Evolutionary conservation across 2,888 invertebrate species (phyloP), one percentile per base, ranked within the genome.

Genomic region (Caenorhabditis sp.): DNA sequence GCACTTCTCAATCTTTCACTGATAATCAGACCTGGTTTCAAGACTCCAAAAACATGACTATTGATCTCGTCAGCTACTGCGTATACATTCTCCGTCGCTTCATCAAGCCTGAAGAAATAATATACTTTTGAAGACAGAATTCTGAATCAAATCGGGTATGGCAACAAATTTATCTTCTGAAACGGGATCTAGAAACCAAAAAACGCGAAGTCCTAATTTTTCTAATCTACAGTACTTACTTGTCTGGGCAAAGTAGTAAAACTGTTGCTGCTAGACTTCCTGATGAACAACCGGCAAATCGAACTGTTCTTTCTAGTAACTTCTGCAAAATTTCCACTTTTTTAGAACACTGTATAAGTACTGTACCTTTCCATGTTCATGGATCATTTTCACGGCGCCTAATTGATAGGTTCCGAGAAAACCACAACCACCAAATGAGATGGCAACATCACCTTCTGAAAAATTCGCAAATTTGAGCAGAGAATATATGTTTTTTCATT

Each of bases 21-120:
- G n/a, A 87, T 70, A 31, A 68, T 73, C 64, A 83, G 88, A 27
- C 87, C 87, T 3, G 86, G 85, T 12, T 87, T 84, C 59, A 87
- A 65, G 17, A 87, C 87, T 23, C 87, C 87, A 23, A 86, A 80
- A 25, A 74, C 70, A 5, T 81, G 63, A 0, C 53, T 52, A 57
- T 86, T 81, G 52, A 87, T 66, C 61, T 87, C 86, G 43, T 87
- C 85, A 7, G 87, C 85, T 65, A 87, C 66, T 14, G 76, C 69
- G 71, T 85, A 87, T 21, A 86, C 60, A 26, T 76, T 76, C 12
- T 80, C 70, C 53, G 85, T 69, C 14, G 82, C 78, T 21, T 77
- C 74, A 56, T 77, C 49, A 17, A 85, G 61, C 53, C 75, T 77
- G 56, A 56, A 31, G 52, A 50, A 59, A 52, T 59, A 36, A 26